Evolutionary conservation across 1,140 invertebrate species (phyloP).

Genomic region (Eupeodes corollae): DNA sequence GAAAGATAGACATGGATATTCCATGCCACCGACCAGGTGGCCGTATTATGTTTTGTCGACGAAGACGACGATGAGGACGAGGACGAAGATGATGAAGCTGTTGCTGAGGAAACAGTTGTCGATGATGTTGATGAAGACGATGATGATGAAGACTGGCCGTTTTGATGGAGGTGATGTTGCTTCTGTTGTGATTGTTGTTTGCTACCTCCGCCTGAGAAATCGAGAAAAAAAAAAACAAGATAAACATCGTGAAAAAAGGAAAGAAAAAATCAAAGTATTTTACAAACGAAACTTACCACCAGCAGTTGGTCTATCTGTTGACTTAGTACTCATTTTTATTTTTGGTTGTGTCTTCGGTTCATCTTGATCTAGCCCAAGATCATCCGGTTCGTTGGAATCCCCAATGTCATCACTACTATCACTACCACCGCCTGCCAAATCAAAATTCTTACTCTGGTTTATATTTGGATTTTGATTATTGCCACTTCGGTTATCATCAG

Average conservation of each 20-base stretch:
- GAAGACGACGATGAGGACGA: slow-evolving; percentile 8
- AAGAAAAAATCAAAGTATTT: no score
- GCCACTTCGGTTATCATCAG: slow-evolving; percentile 7
- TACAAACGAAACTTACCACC: slow-evolving; percentile 2
- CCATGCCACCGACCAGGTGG: slow-evolving; percentile 71
- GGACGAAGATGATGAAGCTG: slow-evolving; percentile 18
- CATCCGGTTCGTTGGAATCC: neutral
- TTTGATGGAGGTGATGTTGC: no score
- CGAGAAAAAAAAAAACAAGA: no score
- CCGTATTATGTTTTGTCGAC: slow-evolving; percentile 25
- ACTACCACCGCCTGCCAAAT: neutral
- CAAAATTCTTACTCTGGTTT: slow-evolving; percentile 22
- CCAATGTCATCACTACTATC: neutral
- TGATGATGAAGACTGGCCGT: slow-evolving; percentile 15
- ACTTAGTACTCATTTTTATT: slow-evolving; percentile 3
- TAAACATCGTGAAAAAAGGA: no score
- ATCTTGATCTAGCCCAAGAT: neutral
- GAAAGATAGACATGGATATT: slow-evolving; percentile 78
- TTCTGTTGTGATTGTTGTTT: no score
- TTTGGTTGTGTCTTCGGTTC: neutral
- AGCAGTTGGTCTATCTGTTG: slow-evolving; percentile 5
- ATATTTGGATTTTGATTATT: slow-evolving; percentile 20
- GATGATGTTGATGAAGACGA: slow-evolving; percentile 14
- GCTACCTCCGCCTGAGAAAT: no score
- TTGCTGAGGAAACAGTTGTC: neutral